Evolutionary conservation across 2,888 invertebrate genomes (phyloP).

Genomic region (Lasioglossum oenotherae): DNA sequence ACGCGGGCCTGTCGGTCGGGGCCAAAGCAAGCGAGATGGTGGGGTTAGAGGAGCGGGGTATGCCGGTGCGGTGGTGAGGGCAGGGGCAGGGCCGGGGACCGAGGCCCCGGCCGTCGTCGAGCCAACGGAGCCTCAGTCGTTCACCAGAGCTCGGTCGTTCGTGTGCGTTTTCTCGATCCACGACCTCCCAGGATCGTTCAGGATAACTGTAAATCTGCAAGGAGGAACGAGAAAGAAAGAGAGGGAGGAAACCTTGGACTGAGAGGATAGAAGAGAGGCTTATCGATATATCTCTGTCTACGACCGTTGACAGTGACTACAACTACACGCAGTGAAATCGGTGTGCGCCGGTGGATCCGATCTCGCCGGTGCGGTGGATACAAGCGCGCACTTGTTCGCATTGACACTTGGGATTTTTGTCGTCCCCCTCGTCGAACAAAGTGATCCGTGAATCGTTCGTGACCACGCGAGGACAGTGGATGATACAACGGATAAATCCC

Average conservation of each 20-base stretch:
- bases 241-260: neutral
- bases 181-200: slow-evolving; percentile 54
- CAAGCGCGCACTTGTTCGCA: neutral
- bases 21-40: neutral
- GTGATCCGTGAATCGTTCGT: slow-evolving; percentile 14
- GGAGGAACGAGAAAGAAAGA: slow-evolving; percentile 37
- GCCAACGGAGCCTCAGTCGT: slow-evolving; percentile 80
- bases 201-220: slow-evolving; percentile 74
- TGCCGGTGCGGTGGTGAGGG: neutral
- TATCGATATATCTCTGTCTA: slow-evolving; percentile 17
- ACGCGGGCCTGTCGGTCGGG: slow-evolving; percentile 48
- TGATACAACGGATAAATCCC: neutral
- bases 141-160: slow-evolving; percentile 76
- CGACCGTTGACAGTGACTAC: slow-evolving; percentile 46
- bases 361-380: neutral
- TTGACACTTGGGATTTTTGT: slow-evolving; percentile 21
- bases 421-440: neutral
- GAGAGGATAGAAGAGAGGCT: slow-evolving; percentile 23
- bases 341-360: neutral
- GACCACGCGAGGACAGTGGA: slow-evolving; percentile 18
- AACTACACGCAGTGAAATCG: slow-evolving; percentile 24
- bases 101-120: slow-evolving; percentile 66
- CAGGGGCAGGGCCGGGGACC: slow-evolving; percentile 29
- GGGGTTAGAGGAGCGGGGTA: neutral
- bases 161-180: slow-evolving; percentile 51